These are phyloP conservation scores for Tachysurus fulvidraco DNA, from an alignment of 2,113 vertebrate species.

Conservation along the genomic window DNA sequence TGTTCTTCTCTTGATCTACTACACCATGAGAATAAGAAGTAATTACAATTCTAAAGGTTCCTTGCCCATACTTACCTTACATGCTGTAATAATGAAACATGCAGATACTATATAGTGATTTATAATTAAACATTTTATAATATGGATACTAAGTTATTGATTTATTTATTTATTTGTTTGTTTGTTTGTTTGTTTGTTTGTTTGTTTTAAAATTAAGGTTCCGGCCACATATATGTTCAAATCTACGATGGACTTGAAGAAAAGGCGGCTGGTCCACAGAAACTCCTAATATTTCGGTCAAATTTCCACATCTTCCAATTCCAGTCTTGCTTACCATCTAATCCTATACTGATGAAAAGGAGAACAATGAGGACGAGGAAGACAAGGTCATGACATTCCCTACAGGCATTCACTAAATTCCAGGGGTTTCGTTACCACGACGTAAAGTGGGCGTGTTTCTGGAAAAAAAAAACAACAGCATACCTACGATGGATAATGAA, in stretches of 20 bases:
- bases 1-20: neutral
- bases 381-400: conserved; percentile 82
- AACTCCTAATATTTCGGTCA: conserved; percentile 94
- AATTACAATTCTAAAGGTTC: too few relatives aligned
- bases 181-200: too few relatives aligned
- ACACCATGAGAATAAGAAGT: neutral
- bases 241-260: conserved; percentile 98
- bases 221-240: conserved; percentile 64
- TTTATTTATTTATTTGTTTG: too few relatives aligned
- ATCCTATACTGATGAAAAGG: conserved; percentile 86
- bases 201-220: neutral
- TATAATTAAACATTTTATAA: too few relatives aligned
- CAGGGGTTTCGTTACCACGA: too few relatives aligned
- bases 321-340: conserved; percentile 88
- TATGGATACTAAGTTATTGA: too few relatives aligned
- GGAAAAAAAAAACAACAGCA: too few relatives aligned
- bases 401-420: too few relatives aligned
- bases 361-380: conserved; percentile 89
- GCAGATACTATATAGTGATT: too few relatives aligned
- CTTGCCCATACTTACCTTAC: too few relatives aligned
- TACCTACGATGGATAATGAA: too few relatives aligned
- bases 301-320: conserved; percentile 91
- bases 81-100: neutral
- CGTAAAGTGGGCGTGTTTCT: too few relatives aligned
- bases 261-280: conserved; percentile 91